phyloP scores from a whole-genome alignment of 2,888 invertebrate species.

The Synanthedon andrenaeformis region DNA sequence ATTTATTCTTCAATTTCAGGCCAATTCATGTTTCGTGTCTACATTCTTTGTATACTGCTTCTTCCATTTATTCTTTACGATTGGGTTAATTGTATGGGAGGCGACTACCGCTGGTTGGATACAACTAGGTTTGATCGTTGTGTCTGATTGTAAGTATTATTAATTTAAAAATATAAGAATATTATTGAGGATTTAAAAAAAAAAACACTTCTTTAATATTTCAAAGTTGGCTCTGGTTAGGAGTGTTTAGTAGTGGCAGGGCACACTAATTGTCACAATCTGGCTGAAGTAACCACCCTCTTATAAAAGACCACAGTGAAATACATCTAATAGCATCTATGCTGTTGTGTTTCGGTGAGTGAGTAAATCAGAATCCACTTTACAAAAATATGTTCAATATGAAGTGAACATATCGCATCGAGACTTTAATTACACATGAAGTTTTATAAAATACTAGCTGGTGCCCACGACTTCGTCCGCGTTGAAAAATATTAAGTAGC shows the following conservation, averaged over 20 bases:
- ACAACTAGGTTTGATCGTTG: constrained; percentile 44
- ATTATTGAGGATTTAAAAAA: background rate
- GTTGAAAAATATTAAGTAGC: too few relatives aligned
- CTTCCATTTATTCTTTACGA: constrained; percentile 51
- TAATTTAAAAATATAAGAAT: background rate
- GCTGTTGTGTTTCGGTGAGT: too few relatives aligned
- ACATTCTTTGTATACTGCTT: constrained; percentile 61
- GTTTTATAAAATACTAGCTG: too few relatives aligned
- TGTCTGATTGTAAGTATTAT: constrained; percentile 39
- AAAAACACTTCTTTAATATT: too few relatives aligned
- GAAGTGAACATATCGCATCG: too few relatives aligned
- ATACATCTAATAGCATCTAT: too few relatives aligned
- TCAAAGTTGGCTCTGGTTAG: too few relatives aligned
- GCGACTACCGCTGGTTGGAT: constrained; percentile 49
- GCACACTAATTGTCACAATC: background rate
- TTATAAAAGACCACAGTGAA: background rate
- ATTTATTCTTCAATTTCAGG: constrained; percentile 25
- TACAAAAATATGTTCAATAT: background rate
- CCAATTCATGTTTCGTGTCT: constrained; percentile 48
- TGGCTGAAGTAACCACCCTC: too few relatives aligned
- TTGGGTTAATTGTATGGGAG: constrained; percentile 54
- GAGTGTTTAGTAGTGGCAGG: too few relatives aligned
- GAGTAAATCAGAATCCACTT: too few relatives aligned
- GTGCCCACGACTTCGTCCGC: too few relatives aligned
- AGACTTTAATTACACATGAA: too few relatives aligned